Percentiles rank a stretch among this genome's conserved stretches.
phyloP scores from a whole-genome alignment of 2,888 invertebrate species.

The Xestia xanthographa region DNA sequence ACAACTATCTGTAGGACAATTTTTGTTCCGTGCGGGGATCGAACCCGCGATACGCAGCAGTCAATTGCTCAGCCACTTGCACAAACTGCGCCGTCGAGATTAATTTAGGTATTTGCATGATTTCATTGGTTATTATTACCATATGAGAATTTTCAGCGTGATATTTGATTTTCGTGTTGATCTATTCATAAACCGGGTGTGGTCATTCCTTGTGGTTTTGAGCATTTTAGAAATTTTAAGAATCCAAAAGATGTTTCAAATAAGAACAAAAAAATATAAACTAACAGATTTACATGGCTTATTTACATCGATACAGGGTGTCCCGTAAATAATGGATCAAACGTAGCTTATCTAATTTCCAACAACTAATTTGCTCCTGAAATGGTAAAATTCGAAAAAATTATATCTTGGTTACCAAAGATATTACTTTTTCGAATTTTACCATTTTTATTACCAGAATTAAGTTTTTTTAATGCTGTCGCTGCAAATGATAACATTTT shows the following conservation, averaged over 20 bases:
- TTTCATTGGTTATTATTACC: background rate
- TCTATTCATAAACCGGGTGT: background rate
- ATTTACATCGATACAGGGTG: constrained; percentile 15
- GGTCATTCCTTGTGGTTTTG: background rate
- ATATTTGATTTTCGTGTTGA: background rate
- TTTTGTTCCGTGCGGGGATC: background rate
- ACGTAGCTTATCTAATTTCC: no score
- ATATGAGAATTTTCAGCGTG: background rate
- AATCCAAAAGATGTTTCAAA: background rate
- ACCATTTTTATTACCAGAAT: no score
- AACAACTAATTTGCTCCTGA: no score
- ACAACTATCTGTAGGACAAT: background rate
- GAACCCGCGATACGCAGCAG: background rate
- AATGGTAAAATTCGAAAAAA: no score
- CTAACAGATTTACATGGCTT: background rate
- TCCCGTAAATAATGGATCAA: no score
- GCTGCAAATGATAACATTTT: no score
- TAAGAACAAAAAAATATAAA: background rate
- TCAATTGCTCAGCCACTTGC: background rate
- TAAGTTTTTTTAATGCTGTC: no score
- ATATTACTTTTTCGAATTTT: no score
- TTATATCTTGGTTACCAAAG: no score
- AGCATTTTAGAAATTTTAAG: background rate
- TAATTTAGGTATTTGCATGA: background rate
- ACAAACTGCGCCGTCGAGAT: background rate